These are phyloP conservation scores for Lasius platythorax DNA, from an alignment of 2,888 invertebrate species.

Conservation along the genomic window DNA sequence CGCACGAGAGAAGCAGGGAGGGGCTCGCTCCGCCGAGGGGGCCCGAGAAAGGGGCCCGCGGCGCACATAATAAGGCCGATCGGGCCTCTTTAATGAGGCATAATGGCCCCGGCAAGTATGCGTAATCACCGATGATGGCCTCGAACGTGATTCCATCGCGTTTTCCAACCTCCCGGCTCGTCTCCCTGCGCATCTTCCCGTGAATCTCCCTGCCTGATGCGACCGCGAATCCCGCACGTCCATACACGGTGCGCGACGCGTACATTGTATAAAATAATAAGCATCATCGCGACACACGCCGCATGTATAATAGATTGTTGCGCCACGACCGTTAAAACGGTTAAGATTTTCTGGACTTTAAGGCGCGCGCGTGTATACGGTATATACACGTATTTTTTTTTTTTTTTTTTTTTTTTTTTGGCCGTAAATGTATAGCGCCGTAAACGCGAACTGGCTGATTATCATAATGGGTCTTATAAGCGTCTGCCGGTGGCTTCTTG, in stretches of 20 bases:
- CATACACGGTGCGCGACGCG: not conserved
- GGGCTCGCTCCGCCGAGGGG: conserved; percentile 33
- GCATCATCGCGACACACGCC: conserved; percentile 27
- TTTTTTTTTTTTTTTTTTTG: not conserved
- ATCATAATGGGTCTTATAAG: conserved; percentile 39
- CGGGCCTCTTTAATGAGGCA: conserved; percentile 84
- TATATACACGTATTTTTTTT: not conserved
- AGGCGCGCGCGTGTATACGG: not conserved
- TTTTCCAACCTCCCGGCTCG: conserved; percentile 59
- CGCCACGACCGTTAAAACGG: conserved; percentile 5
- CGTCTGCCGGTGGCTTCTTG: conserved; percentile 21
- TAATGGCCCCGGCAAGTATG: conserved; percentile 84
- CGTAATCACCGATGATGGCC: conserved; percentile 83
- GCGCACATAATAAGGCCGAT: conserved; percentile 83
- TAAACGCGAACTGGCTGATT: conserved; percentile 40
- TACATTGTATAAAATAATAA: conserved; percentile 50
- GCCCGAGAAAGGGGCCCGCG: conserved; percentile 68
- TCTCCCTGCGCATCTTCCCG: not conserved
- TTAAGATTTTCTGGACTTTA: not conserved
- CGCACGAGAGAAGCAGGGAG: conserved; percentile 39
- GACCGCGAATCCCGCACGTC: not conserved
- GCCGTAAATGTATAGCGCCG: not conserved
- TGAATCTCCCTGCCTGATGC: conserved; percentile 38
- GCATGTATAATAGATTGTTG: conserved; percentile 45
- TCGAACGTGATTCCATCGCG: conserved; percentile 71